These are phyloP conservation scores for Osmerus mordax DNA, from an alignment of 2,113 vertebrate species.

Conservation along the genomic window DNA sequence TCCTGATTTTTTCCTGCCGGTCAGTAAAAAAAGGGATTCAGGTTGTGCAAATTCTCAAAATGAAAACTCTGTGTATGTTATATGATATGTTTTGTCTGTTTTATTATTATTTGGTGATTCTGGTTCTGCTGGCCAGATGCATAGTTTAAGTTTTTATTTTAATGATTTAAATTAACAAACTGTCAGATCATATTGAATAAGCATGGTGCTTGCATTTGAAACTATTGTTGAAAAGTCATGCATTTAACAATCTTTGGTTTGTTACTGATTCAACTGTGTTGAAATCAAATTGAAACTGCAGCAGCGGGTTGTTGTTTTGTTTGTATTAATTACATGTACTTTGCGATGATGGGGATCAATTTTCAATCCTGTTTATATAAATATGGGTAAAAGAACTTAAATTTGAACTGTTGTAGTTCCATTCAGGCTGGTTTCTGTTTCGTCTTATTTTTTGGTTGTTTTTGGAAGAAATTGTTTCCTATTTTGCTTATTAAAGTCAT, in stretches of 20 bases:
- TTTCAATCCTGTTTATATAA: conserved; percentile 99
- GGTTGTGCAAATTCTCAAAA: conserved; percentile 94
- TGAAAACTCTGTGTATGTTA: conserved; percentile 80
- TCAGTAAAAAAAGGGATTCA: conserved; percentile 93
- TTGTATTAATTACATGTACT: conserved; percentile 93
- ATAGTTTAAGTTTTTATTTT: conserved; percentile 97
- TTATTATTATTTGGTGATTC: conserved; percentile 92
- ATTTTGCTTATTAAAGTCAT: conserved; percentile 99
- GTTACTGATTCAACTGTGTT: conserved; percentile 99
- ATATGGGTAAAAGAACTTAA: conserved; percentile 87
- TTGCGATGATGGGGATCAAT: conserved; percentile 90
- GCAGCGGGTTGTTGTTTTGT: conserved; percentile 92
- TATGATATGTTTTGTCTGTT: conserved; percentile 64
- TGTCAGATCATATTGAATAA: conserved; percentile 92
- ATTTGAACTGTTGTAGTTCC: conserved; percentile 97
- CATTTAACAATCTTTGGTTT: conserved; percentile 93
- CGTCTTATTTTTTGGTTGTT: conserved; percentile 84
- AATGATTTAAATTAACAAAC: conserved; percentile 99
- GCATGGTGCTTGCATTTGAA: conserved; percentile 99
- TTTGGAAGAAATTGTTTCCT: conserved; percentile 95
- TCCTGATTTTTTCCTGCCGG: conserved; percentile 91
- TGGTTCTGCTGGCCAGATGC: conserved; percentile 99
- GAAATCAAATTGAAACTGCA: conserved; percentile 93
- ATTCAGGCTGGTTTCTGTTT: conserved; percentile 99
- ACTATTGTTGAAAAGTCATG: conserved; percentile 95